Conservation (phyloP, 2,113 vertebrate species). For the Athene cunicularia region DNA sequence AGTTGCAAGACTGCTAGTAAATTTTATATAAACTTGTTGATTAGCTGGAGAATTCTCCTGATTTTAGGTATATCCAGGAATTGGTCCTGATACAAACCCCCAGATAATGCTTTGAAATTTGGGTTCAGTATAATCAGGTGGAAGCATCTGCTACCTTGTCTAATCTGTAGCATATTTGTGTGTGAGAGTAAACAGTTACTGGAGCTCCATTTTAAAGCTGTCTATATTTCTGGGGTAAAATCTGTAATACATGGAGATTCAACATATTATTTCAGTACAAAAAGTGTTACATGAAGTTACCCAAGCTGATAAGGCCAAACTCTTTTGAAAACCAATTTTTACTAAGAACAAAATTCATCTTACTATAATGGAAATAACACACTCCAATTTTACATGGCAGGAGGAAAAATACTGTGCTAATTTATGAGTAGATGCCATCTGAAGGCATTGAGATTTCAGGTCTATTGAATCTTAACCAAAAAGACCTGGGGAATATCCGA, state of each 20-base stretch:
- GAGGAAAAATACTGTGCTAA: neutral
- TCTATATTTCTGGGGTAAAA: neutral
- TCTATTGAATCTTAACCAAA: neutral
- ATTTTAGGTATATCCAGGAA: neutral
- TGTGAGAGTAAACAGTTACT: neutral
- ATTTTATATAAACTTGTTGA: neutral
- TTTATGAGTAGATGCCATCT: neutral
- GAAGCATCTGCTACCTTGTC: neutral
- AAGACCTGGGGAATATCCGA: neutral
- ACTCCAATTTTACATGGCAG: neutral
- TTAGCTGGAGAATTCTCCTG: neutral
- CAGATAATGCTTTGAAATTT: neutral
- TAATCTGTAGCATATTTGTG: neutral
- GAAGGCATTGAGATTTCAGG: neutral
- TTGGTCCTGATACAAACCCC: neutral
- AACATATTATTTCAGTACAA: neutral
- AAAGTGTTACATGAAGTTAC: neutral
- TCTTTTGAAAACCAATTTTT: neutral
- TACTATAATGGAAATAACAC: neutral
- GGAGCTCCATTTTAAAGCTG: neutral
- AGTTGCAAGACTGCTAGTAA: neutral
- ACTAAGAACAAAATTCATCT: neutral
- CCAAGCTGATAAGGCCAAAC: neutral
- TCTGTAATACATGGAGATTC: neutral
- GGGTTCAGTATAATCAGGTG: neutral